Evolutionary conservation across 2,888 invertebrate species (phyloP).

Genomic region (Diogma glabrata): DNA sequence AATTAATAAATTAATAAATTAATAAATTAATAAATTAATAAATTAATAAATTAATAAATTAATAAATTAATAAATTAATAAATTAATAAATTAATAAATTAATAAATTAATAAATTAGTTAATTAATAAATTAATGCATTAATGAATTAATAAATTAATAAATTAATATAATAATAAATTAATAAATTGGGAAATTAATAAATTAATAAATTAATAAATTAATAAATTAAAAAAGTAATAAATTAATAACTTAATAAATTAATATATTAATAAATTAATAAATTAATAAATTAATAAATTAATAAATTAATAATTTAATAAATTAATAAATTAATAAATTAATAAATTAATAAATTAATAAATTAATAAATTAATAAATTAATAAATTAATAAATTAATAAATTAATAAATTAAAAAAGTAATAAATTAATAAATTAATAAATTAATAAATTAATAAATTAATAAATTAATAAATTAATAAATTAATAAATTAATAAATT

Average conservation of each 20-base stretch:
- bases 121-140: not conserved
- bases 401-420: not conserved
- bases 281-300: not conserved
- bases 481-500: not conserved
- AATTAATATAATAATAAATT: not conserved
- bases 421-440: not conserved
- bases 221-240: not conserved
- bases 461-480: not conserved
- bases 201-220: not conserved
- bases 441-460: not conserved
- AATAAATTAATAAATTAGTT: too few relatives aligned
- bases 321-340: not conserved
- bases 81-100: too few relatives aligned
- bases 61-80: too few relatives aligned
- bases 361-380: not conserved
- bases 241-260: not conserved
- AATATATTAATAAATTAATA: not conserved
- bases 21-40: too few relatives aligned
- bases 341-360: not conserved
- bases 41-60: too few relatives aligned
- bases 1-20: too few relatives aligned
- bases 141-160: not conserved
- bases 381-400: not conserved
- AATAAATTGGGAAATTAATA: not conserved
- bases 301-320: not conserved